Conservation (phyloP, 2,888 invertebrate species). For the Galerucella pusilla region DNA sequence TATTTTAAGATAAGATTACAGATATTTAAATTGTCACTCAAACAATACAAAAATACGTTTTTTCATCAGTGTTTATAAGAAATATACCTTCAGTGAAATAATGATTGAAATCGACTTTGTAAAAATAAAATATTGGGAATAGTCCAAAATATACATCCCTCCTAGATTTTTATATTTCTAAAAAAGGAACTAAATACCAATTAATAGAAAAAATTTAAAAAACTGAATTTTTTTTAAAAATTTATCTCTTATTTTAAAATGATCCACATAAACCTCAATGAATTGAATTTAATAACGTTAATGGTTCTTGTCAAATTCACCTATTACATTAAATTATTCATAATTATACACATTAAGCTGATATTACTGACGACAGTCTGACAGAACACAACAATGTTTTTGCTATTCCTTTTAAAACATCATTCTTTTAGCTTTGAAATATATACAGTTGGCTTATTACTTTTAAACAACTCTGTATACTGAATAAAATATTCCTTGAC, state of each 20-base stretch:
- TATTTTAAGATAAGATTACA: constrained; percentile 3
- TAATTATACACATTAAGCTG: background rate
- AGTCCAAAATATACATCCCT: too few species aligned
- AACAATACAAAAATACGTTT: background rate
- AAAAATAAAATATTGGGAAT: too few species aligned
- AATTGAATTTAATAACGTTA: background rate
- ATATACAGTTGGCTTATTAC: too few species aligned
- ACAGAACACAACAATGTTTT: background rate
- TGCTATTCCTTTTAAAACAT: background rate
- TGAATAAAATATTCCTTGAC: background rate
- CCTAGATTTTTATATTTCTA: background rate
- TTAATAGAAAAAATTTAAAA: background rate
- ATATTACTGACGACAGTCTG: background rate
- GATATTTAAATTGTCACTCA: background rate
- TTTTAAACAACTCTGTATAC: background rate
- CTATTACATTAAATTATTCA: background rate
- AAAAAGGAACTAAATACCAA: background rate
- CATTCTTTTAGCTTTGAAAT: background rate
- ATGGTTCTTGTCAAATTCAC: background rate
- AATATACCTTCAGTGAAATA: background rate
- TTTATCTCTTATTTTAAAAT: background rate
- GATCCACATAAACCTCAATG: background rate
- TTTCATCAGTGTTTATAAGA: background rate
- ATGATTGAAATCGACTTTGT: too few species aligned
- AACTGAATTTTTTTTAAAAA: background rate